Evolutionary conservation across 2,113 vertebrate genomes (phyloP), one percentile per base, ranked within the genome.

Genomic region (Tragelaphus imberbis): DNA sequence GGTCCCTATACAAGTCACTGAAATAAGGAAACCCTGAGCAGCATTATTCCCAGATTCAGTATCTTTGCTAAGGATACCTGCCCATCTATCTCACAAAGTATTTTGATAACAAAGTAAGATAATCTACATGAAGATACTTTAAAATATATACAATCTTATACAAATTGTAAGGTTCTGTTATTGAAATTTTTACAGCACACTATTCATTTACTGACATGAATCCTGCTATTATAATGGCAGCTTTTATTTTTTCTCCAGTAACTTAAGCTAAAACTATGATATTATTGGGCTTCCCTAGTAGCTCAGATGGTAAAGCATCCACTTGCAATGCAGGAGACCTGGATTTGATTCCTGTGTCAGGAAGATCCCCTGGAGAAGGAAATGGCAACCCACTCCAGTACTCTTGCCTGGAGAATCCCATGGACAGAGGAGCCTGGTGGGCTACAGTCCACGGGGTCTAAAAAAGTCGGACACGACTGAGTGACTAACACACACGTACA

Each of bases 181-280:
- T 30, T 68, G 77, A 88, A 55, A n/a, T 23, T 65, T 91, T 88
- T 91, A 88, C 1, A 89, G 51, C 13, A 68, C 44, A 58, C 79
- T 97, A 81, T 93, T 95, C 47, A 71, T 30, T 36, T 77, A 56
- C 40, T 65, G 9, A 91, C 93, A 88, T 33, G 14, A 68, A 81
- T 93, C 85, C 91, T 89, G 40, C 16, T 87, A 85, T 55, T 87
- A 82, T 55, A 53, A 61, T 56, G 47, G 53, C 19, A 79, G 51
- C 53, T 28, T 63, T 44, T 51, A 85, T 28, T 51, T 40, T 25
- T 49, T 25, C 6, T 95, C 82, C 27, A 82, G 4, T 53, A 51
- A 30, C 51, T 79, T 95, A 80, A 93, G 44, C 84, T 77, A 82
- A 96, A 95, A 95, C 33, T 88, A 58, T 44, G 51, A 77, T 85